phyloP scores from a whole-genome alignment of 2,797 vertebrate species.

The Pangasius larnaudii region DNA sequence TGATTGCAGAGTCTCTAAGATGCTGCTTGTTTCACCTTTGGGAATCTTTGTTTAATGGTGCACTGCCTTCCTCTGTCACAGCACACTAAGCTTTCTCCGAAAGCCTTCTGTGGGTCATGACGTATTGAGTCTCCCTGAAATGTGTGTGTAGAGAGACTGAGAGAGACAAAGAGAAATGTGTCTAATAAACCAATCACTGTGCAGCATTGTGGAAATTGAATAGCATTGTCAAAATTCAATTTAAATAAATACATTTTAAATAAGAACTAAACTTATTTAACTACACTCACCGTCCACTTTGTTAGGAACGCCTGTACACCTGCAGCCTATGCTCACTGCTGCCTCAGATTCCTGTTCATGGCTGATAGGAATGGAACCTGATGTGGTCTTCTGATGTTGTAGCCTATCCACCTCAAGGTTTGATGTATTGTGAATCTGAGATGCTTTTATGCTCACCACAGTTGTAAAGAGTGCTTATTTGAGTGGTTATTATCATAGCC shows the following conservation, averaged over 20 bases:
- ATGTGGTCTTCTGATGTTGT: background rate
- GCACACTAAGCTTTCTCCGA: constrained; percentile 68
- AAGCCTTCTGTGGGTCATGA: constrained; percentile 72
- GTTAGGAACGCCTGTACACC: background rate
- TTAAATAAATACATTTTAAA: too few species aligned
- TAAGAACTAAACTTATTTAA: background rate
- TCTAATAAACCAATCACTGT: background rate
- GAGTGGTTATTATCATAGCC: background rate
- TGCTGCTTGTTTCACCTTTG: constrained; percentile 55
- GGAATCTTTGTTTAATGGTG: constrained; percentile 73
- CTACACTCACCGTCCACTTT: background rate
- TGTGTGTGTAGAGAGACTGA: background rate
- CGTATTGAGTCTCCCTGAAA: background rate
- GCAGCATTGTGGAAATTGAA: too few species aligned
- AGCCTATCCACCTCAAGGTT: background rate
- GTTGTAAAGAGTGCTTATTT: background rate
- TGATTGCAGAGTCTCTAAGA: constrained; percentile 53
- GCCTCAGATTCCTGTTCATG: background rate
- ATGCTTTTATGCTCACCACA: background rate
- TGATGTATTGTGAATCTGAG: background rate
- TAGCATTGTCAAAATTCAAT: too few species aligned
- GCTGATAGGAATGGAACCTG: background rate
- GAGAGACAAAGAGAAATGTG: constrained; percentile 50
- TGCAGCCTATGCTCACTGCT: background rate
- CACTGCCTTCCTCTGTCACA: constrained; percentile 70